Conservation (phyloP, 2,797 vertebrate genomes). For the Propithecus perrieri region DNA sequence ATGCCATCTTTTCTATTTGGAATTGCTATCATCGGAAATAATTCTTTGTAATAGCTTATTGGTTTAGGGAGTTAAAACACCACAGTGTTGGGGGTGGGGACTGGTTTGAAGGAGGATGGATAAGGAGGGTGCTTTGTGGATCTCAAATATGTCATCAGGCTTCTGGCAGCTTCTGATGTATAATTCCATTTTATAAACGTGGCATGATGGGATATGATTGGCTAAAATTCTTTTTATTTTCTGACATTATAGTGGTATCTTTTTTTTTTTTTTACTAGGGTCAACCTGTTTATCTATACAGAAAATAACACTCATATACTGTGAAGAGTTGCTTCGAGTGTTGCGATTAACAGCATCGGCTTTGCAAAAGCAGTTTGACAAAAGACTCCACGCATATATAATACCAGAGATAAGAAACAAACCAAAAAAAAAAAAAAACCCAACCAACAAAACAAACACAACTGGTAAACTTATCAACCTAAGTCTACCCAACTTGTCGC, state of each 20-base stretch:
- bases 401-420: slow-evolving; percentile 9
- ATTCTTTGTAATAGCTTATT: slow-evolving; percentile 74
- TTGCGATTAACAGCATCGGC: background rate
- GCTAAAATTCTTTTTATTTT: slow-evolving; percentile 67
- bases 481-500: background rate
- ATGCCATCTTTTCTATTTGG: slow-evolving; percentile 62
- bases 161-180: slow-evolving; percentile 18
- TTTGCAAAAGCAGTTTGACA: slow-evolving; percentile 11
- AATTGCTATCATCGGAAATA: slow-evolving; percentile 70
- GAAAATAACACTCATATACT: slow-evolving; percentile 3
- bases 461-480: background rate
- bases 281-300: slow-evolving; percentile 52
- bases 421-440: background rate
- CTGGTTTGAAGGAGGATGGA: background rate
- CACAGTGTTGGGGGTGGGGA: background rate
- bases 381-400: background rate
- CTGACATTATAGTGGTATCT: slow-evolving; percentile 62
- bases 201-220: background rate
- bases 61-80: slow-evolving; percentile 68
- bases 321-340: slow-evolving; percentile 9
- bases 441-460: background rate
- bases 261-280: slow-evolving; percentile 42
- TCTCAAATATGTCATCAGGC: slow-evolving; percentile 15
- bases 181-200: slow-evolving; percentile 57
- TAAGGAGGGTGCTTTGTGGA: background rate